These are phyloP conservation scores for Forficula auricularia DNA, from an alignment of 1,140 invertebrate species.

Conservation along the genomic window DNA sequence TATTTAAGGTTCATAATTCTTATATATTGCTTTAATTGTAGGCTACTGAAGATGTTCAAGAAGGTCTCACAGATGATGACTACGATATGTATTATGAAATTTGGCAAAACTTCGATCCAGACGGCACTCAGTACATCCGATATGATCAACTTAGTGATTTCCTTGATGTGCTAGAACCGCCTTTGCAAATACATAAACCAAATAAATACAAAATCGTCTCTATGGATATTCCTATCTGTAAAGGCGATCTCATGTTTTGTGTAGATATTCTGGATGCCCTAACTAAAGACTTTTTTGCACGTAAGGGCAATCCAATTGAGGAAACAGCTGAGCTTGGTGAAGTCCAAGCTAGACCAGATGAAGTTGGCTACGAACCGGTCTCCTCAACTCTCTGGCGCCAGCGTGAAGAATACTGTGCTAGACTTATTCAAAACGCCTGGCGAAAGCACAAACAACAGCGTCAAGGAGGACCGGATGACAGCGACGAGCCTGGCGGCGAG, in stretches of 20 bases:
- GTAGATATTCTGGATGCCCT: slow-evolving; percentile 93
- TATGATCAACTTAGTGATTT: slow-evolving; percentile 89
- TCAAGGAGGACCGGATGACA: slow-evolving; percentile 23
- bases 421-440: slow-evolving; percentile 89
- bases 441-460: slow-evolving; percentile 60
- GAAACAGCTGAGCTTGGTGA: slow-evolving; percentile 69
- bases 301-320: slow-evolving; percentile 80
- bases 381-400: slow-evolving; percentile 86
- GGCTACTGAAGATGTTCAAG: slow-evolving; percentile 95
- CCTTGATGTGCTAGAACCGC: slow-evolving; percentile 81
- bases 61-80: slow-evolving; percentile 93
- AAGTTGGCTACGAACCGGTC: slow-evolving; percentile 77
- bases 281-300: slow-evolving; percentile 88
- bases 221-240: slow-evolving; percentile 96
- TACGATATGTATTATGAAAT: slow-evolving; percentile 99
- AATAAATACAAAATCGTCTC: slow-evolving; percentile 98
- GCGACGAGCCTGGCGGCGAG: slow-evolving; percentile 17
- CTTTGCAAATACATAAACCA: slow-evolving; percentile 89
- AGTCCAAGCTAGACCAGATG: slow-evolving; percentile 50
- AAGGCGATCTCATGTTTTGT: slow-evolving; percentile 90
- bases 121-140: slow-evolving; percentile 90
- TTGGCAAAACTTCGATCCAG: slow-evolving; percentile 95
- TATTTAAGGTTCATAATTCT: no score
- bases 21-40: slow-evolving; percentile 26
- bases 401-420: slow-evolving; percentile 86